A percentile compares a stretch with the other conserved stretches of the same genome.
phyloP scores from a whole-genome alignment of 2,888 invertebrate genomes.

The Megalurothrips usitatus region DNA sequence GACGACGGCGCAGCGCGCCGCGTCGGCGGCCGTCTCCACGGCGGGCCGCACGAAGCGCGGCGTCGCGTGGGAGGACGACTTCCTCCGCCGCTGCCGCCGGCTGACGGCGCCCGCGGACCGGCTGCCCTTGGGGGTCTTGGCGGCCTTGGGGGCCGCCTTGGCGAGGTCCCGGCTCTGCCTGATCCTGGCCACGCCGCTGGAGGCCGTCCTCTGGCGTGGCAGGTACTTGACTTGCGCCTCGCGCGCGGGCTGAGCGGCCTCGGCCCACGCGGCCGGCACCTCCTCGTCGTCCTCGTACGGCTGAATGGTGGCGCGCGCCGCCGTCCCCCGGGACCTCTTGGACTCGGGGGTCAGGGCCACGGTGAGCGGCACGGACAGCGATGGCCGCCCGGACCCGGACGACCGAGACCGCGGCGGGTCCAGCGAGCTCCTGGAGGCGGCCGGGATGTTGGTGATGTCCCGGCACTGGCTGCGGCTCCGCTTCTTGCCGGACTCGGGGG shows the following conservation, averaged over 20 bases:
- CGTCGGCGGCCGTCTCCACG: background rate
- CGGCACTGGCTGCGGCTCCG: constrained; percentile 13
- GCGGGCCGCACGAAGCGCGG: constrained; percentile 1
- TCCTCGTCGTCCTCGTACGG: constrained; percentile 7
- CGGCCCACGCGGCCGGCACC: background rate
- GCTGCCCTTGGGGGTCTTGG: background rate
- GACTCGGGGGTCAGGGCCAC: no score
- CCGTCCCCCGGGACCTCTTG: background rate
- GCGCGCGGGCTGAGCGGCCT: background rate
- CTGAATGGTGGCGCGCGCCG: background rate
- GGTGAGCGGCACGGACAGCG: background rate
- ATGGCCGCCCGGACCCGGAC: background rate
- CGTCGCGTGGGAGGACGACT: background rate
- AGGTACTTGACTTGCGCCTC: constrained; percentile 1
- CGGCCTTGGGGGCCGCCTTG: background rate
- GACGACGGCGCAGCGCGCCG: constrained; percentile 3
- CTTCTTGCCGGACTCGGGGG: constrained; percentile 7
- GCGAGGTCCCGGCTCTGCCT: constrained; percentile 13
- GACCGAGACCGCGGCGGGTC: background rate
- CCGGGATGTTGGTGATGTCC: constrained; percentile 16
- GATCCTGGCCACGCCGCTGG: constrained; percentile 11
- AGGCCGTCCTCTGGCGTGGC: background rate
- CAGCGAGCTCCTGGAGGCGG: background rate
- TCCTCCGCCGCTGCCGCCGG: background rate
- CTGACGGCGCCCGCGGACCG: background rate